These are phyloP conservation scores for Folsomia manolachei DNA, from an alignment of 2,888 invertebrate species.

Conservation along the genomic window DNA sequence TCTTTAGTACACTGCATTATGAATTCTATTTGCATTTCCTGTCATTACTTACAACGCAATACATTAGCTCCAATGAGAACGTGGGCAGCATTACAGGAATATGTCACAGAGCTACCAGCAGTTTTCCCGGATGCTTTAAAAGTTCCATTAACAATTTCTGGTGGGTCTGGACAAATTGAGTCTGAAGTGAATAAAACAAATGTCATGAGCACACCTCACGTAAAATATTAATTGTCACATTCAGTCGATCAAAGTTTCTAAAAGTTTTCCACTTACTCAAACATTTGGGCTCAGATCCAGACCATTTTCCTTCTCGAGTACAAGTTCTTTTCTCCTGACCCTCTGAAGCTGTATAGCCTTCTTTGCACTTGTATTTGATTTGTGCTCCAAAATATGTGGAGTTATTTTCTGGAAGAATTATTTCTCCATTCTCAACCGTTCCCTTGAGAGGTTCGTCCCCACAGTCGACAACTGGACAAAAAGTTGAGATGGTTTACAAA, in stretches of 20 bases:
- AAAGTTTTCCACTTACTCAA: slow-evolving; percentile 67
- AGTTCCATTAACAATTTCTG: slow-evolving; percentile 60
- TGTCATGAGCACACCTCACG: too few relatives aligned
- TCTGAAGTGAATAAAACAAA: slow-evolving; percentile 17
- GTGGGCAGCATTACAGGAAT: slow-evolving; percentile 74
- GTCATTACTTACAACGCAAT: slow-evolving; percentile 72
- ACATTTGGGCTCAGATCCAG: slow-evolving; percentile 78
- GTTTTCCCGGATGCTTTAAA: slow-evolving; percentile 70
- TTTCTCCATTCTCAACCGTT: slow-evolving; percentile 30
- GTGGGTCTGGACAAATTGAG: slow-evolving; percentile 70
- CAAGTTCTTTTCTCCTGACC: slow-evolving; percentile 62
- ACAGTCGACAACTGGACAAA: slow-evolving; percentile 51
- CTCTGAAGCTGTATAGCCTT: slow-evolving; percentile 81
- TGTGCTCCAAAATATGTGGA: slow-evolving; percentile 76
- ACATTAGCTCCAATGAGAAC: slow-evolving; percentile 75
- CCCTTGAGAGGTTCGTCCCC: slow-evolving; percentile 49
- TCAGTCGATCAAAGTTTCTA: too few relatives aligned
- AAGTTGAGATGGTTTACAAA: too few relatives aligned
- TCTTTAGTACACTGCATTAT: slow-evolving; percentile 58
- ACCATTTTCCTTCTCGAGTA: slow-evolving; percentile 82
- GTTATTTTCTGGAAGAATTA: slow-evolving; percentile 51
- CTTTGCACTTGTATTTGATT: slow-evolving; percentile 73
- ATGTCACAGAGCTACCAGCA: slow-evolving; percentile 76
- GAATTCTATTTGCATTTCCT: too few relatives aligned
- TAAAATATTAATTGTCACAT: too few relatives aligned